Evolutionary conservation across 2,888 invertebrate genomes (phyloP).

Genomic region (Zaprionus bogoriensis): DNA sequence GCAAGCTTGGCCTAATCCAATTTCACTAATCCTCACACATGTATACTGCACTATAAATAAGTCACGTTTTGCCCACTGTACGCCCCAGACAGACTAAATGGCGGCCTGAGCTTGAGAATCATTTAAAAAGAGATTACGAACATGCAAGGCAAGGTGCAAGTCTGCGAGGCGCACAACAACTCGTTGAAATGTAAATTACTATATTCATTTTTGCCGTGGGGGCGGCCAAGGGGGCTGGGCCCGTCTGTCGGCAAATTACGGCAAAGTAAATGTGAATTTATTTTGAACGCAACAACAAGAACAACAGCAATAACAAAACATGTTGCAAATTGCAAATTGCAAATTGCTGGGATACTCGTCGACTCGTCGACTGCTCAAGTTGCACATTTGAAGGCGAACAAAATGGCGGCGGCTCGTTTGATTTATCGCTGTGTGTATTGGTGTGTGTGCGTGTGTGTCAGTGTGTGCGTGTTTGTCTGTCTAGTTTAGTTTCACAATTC

Average conservation of each 20-base stretch:
- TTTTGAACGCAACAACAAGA: constrained; percentile 37
- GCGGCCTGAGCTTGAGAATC: constrained; percentile 16
- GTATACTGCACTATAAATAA: not conserved
- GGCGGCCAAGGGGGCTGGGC: constrained; percentile 21
- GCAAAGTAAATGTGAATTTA: constrained; percentile 64
- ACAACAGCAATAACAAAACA: constrained; percentile 31
- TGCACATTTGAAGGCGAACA: constrained; percentile 70
- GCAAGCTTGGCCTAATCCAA: too few species aligned
- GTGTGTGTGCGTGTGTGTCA: constrained; percentile 29
- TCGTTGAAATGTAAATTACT: constrained; percentile 67
- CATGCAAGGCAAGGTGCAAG: constrained; percentile 44
- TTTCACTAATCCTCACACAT: too few species aligned
- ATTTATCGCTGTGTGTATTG: constrained; percentile 27
- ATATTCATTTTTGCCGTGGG: constrained; percentile 13
- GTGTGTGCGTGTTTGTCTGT: constrained; percentile 31
- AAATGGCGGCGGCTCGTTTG: constrained; percentile 64
- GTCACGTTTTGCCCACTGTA: not conserved
- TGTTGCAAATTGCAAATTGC: constrained; percentile 38
- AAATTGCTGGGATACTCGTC: constrained; percentile 32
- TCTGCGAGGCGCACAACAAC: constrained; percentile 6
- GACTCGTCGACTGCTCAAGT: constrained; percentile 24
- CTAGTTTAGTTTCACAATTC: constrained; percentile 40
- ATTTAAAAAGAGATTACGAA: constrained; percentile 53
- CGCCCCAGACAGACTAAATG: not conserved
- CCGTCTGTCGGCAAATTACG: constrained; percentile 67